phyloP scores from a whole-genome alignment of 2,888 invertebrate genomes.

The Pristionchus arcanus region DNA sequence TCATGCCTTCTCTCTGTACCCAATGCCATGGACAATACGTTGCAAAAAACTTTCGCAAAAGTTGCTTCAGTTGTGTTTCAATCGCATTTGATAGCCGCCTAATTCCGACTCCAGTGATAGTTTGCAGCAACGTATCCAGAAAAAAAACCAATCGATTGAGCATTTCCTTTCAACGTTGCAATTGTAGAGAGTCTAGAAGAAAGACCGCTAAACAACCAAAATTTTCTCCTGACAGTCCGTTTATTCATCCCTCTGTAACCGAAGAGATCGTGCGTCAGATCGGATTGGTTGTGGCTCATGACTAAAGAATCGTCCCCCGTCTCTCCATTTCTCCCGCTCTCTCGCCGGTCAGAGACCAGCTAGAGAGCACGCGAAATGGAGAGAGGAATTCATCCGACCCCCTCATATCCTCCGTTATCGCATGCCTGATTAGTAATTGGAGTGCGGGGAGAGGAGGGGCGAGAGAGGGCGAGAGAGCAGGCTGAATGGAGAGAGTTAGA shows the following conservation, averaged over 20 bases:
- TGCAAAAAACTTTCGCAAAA: not conserved
- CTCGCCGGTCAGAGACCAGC: no score
- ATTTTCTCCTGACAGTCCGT: not conserved
- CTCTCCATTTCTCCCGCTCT: no score
- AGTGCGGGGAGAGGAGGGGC: not conserved
- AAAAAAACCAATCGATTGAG: not conserved
- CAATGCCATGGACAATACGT: no score
- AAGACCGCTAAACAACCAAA: not conserved
- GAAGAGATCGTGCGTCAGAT: conserved; percentile 12
- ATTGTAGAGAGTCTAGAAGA: no score
- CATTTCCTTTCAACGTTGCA: not conserved
- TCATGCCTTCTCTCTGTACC: no score
- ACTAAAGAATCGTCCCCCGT: no score
- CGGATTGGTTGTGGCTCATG: no score
- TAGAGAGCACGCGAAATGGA: not conserved
- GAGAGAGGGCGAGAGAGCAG: not conserved
- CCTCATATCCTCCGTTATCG: not conserved
- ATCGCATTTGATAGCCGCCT: not conserved
- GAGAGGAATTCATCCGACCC: not conserved
- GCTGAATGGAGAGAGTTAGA: not conserved
- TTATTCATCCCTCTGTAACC: not conserved
- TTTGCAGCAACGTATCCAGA: not conserved
- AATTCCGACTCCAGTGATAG: no score
- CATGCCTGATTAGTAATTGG: conserved; percentile 36
- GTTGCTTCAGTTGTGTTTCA: not conserved